Conservation (phyloP, 2,113 vertebrate species). For the Xiphophorus maculatus region DNA sequence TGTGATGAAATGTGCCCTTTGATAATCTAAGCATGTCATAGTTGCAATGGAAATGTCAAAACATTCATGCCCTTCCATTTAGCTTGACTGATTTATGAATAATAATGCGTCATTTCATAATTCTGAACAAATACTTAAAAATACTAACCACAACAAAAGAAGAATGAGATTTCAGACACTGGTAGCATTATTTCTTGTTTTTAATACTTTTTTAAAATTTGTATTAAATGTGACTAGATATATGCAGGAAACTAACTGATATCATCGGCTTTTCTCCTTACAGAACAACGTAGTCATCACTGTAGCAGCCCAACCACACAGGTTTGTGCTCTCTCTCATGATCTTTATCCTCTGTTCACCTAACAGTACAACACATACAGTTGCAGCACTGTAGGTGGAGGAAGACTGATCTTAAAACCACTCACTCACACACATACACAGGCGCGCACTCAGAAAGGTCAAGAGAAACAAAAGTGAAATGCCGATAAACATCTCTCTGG, state of each 20-base stretch:
- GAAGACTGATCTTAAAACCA: neutral
- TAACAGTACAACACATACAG: conserved; percentile 1
- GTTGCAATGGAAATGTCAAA: neutral
- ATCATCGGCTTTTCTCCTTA: conserved; percentile 52
- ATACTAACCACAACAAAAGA: neutral
- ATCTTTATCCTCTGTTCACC: conserved; percentile 5
- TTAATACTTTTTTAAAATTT: neutral
- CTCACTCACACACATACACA: no score
- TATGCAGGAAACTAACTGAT: conserved; percentile 51
- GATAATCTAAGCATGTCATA: no score
- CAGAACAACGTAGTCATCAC: conserved; percentile 53
- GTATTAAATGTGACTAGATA: no score
- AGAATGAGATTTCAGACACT: neutral
- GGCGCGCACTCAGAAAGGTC: neutral
- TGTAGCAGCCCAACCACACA: conserved; percentile 3
- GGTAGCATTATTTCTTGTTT: neutral
- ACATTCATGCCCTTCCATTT: neutral
- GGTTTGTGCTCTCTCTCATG: conserved; percentile 62
- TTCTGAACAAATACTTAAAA: neutral
- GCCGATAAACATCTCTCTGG: neutral
- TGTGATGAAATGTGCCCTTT: no score
- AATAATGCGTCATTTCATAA: neutral
- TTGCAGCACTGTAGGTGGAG: conserved; percentile 5
- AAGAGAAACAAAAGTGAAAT: neutral
- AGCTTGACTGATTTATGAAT: neutral